Evolutionary conservation across 23 tunicate genomes (phyloP).

Genomic region (Styela plicata): DNA sequence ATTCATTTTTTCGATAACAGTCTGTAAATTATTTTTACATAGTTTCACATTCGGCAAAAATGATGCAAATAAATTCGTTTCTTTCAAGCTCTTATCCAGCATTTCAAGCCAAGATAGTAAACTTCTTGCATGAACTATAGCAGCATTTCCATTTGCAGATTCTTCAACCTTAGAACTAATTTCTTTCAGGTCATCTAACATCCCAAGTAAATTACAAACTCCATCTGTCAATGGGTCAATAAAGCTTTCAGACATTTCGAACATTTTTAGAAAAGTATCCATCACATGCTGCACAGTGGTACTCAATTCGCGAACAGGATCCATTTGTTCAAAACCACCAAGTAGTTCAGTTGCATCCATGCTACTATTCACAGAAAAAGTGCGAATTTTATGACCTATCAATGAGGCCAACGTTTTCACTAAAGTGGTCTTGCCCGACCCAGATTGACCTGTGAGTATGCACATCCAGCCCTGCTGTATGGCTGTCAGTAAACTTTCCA

Average conservation of each 20-base stretch:
- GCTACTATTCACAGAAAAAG: slow-evolving; percentile 64
- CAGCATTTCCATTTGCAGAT: not conserved
- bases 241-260: not conserved
- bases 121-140: not conserved
- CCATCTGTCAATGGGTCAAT: not conserved
- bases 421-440: slow-evolving; percentile 49
- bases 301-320: not conserved
- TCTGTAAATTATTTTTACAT: not conserved
- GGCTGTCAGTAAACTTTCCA: slow-evolving; percentile 40
- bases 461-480: slow-evolving; percentile 81
- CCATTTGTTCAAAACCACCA: slow-evolving; percentile 61
- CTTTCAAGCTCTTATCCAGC: not conserved
- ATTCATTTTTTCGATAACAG: not conserved
- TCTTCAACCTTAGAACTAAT: not conserved
- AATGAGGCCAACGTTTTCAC: slow-evolving; percentile 63
- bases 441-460: slow-evolving; percentile 61
- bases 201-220: not conserved
- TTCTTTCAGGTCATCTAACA: not conserved
- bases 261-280: not conserved
- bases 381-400: slow-evolving; percentile 55
- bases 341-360: slow-evolving; percentile 93
- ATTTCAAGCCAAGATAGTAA: not conserved
- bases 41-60: not conserved
- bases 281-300: not conserved
- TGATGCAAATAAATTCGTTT: not conserved